Percentiles rank a stretch among this genome's conserved stretches.
Evolutionary conservation across 2,797 vertebrate genomes (phyloP).

Genomic region (Sylvilagus floridanus): DNA sequence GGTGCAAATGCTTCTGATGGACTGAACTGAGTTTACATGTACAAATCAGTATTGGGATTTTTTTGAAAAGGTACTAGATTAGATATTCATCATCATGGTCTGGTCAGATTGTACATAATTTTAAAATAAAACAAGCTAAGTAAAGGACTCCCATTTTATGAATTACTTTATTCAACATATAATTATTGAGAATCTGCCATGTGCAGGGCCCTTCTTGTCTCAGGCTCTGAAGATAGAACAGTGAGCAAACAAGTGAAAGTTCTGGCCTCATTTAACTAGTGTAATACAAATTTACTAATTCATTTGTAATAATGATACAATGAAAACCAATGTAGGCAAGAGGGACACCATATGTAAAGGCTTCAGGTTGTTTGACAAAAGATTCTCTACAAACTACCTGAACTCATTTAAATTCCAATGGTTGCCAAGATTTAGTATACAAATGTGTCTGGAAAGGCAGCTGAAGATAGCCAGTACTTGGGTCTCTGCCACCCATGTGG

Average conservation of each 20-base stretch:
- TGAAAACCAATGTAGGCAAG: background rate
- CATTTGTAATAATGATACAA: background rate
- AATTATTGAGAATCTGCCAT: background rate
- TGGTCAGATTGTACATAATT: background rate
- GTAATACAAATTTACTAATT: no score
- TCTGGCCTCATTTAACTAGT: background rate
- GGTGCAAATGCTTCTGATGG: background rate
- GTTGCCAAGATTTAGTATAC: background rate
- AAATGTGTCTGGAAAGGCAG: no score
- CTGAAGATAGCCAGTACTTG: no score
- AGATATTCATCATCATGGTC: background rate
- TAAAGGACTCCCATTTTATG: background rate
- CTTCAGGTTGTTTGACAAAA: background rate
- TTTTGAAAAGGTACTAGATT: background rate
- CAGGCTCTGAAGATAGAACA: background rate
- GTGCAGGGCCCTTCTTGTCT: background rate
- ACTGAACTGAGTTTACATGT: background rate
- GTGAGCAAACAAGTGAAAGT: background rate
- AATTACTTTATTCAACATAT: slow-evolving; percentile 13
- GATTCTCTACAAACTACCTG: background rate
- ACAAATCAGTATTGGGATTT: background rate
- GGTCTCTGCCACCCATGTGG: no score
- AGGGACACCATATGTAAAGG: accelerated
- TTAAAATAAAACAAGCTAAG: slow-evolving; percentile 4
- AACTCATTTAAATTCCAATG: background rate